phyloP scores from a whole-genome alignment of 2,113 vertebrate species.

The Bubo blakistoni region DNA sequence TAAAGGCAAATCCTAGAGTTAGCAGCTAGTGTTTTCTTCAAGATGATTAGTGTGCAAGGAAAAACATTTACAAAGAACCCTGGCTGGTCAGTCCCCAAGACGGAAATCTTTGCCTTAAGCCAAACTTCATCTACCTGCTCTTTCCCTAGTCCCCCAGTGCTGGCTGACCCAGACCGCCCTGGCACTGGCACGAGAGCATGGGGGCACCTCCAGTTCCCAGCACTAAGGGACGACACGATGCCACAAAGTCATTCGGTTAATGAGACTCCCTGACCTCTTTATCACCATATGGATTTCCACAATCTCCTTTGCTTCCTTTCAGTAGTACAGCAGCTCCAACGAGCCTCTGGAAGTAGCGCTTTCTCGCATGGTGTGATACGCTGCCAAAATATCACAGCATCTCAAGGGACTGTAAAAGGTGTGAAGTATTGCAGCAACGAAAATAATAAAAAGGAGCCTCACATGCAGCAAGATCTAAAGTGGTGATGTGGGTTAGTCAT shows the following conservation, averaged over 20 bases:
- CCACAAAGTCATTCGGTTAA: constrained; percentile 1
- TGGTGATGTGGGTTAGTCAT: constrained; percentile 71
- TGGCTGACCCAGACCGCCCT: neutral
- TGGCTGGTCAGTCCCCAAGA: constrained; percentile 55
- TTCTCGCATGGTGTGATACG: constrained; percentile 46
- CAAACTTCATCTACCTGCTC: constrained; percentile 36
- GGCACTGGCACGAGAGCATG: neutral
- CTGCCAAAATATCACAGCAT: constrained; percentile 60
- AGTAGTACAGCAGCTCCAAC: constrained; percentile 72
- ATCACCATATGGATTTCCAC: constrained; percentile 21
- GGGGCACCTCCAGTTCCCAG: constrained; percentile 39
- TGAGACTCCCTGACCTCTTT: constrained; percentile 54
- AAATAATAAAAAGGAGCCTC: constrained; percentile 66
- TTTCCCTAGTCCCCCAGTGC: neutral
- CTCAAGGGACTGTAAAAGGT: constrained; percentile 65
- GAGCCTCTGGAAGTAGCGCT: constrained; percentile 70
- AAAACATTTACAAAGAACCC: constrained; percentile 66
- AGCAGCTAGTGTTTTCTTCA: constrained; percentile 75
- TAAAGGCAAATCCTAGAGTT: constrained; percentile 75
- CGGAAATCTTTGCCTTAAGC: constrained; percentile 37
- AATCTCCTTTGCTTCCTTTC: constrained; percentile 66
- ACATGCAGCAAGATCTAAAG: constrained; percentile 70
- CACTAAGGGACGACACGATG: constrained; percentile 11
- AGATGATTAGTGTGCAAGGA: constrained; percentile 66
- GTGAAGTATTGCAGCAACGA: constrained; percentile 71